Base-by-base conservation (phyloP, 2,113 vertebrate species). In the Clarias magur region DNA sequence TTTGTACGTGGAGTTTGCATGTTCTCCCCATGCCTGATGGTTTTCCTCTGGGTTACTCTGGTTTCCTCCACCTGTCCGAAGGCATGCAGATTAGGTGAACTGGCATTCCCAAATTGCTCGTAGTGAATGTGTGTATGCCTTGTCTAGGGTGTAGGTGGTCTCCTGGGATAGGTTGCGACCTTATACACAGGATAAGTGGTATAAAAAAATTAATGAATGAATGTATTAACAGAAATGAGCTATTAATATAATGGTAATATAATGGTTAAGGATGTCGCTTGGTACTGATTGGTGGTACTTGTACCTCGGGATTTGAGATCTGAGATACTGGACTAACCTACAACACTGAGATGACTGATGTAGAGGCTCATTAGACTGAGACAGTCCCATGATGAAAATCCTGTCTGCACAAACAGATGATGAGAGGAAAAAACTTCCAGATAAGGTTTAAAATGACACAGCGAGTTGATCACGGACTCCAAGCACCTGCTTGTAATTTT, bases 401-500 rank as follows among this genome's bases (percentile, higher is more conserved):
- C 54, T 68, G 48, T 60, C 16, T 59, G 56, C 68, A 89, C 82
- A 89, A 89, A 91, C 84, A 90, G 67, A 87, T 83, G 86, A 86
- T 78, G 75, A 60, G 48, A 17, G 68, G 68, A 25, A 75, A 86
- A 87, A 65, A 80, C 67, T 82, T 19, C 82, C 59, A 83, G 80
- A 89, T 79, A 75, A 90, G 79, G 54, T 75, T 86, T 65, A 84
- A 84, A 48, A 17, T 19, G 21, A 67, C 25, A 72, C 42, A 65
- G 56, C 56, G 21, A 56, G 23, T 30, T 63, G 80, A 84, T 86
- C 16, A 53, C 38, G 60, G 79, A 88, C 59, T 88, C 85, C 84
- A 89, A 89, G 85, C 89, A 91, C 89, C 89, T 91, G 90, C 67
- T 90, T 88, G 42, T 91, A 83, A 89, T 91, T 91, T 85, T 78